phyloP scores from a whole-genome alignment of 2,888 invertebrate species.

The Parelbella ahira region DNA sequence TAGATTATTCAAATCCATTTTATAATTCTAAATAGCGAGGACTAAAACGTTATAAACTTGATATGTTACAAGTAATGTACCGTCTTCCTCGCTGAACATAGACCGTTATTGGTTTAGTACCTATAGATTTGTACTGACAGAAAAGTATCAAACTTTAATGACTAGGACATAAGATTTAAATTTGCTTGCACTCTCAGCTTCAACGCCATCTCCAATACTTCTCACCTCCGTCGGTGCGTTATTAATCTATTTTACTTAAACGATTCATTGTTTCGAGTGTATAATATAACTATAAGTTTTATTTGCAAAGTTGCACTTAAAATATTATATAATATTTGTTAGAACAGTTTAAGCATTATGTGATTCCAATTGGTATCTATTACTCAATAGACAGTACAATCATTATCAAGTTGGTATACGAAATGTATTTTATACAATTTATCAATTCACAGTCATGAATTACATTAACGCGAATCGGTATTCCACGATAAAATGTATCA shows the following conservation, averaged over 20 bases:
- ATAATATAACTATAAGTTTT: no score
- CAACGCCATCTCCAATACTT: slow-evolving; percentile 19
- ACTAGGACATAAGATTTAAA: slow-evolving; percentile 11
- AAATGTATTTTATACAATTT: slow-evolving; percentile 9
- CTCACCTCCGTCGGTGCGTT: slow-evolving; percentile 25
- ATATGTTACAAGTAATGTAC: slow-evolving; percentile 12
- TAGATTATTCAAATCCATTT: no score
- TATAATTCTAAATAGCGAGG: neutral
- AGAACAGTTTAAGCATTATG: neutral
- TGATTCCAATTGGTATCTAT: slow-evolving; percentile 1
- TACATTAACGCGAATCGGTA: slow-evolving; percentile 50
- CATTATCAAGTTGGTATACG: neutral
- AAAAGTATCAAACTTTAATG: slow-evolving; percentile 8
- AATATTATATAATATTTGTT: no score
- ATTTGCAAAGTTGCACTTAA: no score
- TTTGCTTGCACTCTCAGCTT: neutral
- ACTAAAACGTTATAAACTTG: slow-evolving; percentile 13
- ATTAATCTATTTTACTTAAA: slow-evolving; percentile 24
- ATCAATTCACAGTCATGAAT: slow-evolving; percentile 30
- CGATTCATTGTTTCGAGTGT: slow-evolving; percentile 16
- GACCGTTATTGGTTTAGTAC: neutral
- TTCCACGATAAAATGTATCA: slow-evolving; percentile 42
- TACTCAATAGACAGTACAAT: neutral
- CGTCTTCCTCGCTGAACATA: slow-evolving; percentile 11
- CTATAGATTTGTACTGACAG: slow-evolving; percentile 4